Evolutionary conservation across 2,888 invertebrate species (phyloP), one percentile per base, ranked within the genome.

Genomic region (Cheilosia vernalis): DNA sequence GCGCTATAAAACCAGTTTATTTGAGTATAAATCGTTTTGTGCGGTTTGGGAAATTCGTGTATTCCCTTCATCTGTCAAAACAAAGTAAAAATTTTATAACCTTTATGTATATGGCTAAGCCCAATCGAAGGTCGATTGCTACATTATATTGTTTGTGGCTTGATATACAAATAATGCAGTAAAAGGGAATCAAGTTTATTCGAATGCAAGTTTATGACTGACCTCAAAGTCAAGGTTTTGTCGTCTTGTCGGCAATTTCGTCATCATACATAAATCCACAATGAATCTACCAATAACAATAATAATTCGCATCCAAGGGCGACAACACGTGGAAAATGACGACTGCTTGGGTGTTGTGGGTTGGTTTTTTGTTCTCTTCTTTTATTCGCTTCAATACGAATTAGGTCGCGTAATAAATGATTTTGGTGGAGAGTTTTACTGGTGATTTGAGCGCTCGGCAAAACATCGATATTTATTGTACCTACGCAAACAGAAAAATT

Each of bases 301-400:
- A 37, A 17, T 40, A 77, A 77, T 77, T 77, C 61, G 69, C 77
- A 69, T 53, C 42, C 67, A 77, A 77, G 77, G 77, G 77, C 60
- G 69, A 55, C 27, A 69, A 61, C 77, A 69, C 69, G 53, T 67
- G 69, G 66, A 66, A 64, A 51, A 66, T 61, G 24, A 21, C 27
- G 21, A 51, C 51, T 15, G 6, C 13, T 37, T 37, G 37, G 37
- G 37, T 13, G 33, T 33, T 33, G 33, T 33, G 10, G 33, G 3
- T 2, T 9, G 10, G 10, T 10, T 3, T 10, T 33, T 33, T 10
- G 1, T 21, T 21, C 2, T 1, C 2, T 21, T 21, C 7, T 33
- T 37, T 37, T 37, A 4, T 13, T 37, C 13, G 1, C 37, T 37
- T 37, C 4, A 13, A 37, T 13, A 37, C 37, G 37, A 13, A 37